These are phyloP conservation scores for Tiliacea aurago DNA, from an alignment of 2,888 invertebrate species.

Conservation along the genomic window DNA sequence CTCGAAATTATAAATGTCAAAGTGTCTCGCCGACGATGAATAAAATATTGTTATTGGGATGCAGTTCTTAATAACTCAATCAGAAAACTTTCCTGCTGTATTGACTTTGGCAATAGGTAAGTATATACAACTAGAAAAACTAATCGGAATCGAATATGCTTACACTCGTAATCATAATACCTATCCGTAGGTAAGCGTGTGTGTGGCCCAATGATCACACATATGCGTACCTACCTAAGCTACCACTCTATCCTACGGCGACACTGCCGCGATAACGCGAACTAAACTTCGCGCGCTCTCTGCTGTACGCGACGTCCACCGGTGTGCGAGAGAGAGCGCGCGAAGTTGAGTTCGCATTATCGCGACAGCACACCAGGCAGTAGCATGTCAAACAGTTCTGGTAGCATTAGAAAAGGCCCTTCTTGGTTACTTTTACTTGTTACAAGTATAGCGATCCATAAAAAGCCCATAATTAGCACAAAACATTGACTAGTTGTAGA, in stretches of 20 bases:
- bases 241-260: too few species aligned
- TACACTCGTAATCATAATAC: background rate
- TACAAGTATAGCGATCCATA: background rate
- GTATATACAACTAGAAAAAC: background rate
- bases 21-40: conserved; percentile 6
- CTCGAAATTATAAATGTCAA: conserved; percentile 30
- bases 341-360: too few species aligned
- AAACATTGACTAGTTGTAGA: background rate
- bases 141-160: background rate
- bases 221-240: background rate
- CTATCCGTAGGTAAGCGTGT: background rate
- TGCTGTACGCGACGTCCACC: too few species aligned
- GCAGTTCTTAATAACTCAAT: conserved; percentile 5
- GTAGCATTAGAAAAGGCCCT: background rate
- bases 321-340: too few species aligned
- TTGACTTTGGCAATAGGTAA: background rate
- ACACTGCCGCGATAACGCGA: too few species aligned
- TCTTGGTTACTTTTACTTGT: background rate
- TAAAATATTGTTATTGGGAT: conserved; percentile 26
- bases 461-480: too few species aligned
- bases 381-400: too few species aligned
- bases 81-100: background rate
- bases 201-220: background rate
- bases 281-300: too few species aligned
- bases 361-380: too few species aligned